Base-by-base conservation (phyloP, 2,888 invertebrate genomes). In the Anoplius nigerrimus region DNA sequence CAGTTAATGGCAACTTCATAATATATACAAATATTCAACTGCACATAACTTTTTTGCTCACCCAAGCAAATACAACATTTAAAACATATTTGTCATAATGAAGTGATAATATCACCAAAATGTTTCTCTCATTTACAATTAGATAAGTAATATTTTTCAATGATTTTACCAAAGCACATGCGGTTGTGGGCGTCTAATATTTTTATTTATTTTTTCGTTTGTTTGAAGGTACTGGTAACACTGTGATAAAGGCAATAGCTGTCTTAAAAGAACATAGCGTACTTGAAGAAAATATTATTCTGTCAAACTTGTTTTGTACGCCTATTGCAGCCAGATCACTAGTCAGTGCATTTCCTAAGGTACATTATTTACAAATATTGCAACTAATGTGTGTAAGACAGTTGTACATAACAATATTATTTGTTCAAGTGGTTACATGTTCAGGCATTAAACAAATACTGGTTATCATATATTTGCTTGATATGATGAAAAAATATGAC, bases 231-330 rank as follows among this genome's bases (percentile, higher is more conserved):
- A 98, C 98, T 0, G 99, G 99, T 0, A 98, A 98, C 87, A 99
- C 99, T 54, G 98, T 99, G 5, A 94, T 93, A 63, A 93, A 97
- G 92, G 98, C 99, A 0, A 96, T 99, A 0, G 95, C 96, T 84
- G 97, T 98, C 0, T 90, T 99, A 45, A 95, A 96, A 74, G 98
- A 98, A 82, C 98, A 98, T 85, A 95, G 95, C 15, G 99, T 99
- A 0, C 93, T 93, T 70, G 98, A 98, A 89, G 95, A 95, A 72
- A 95, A 97, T 82, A 97, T 99, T 70, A 97, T 99, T 80, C 90
- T 99, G n/a, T 96, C 99, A 59, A 99, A 98, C 89, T 92, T 99
- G 59, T 99, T 99, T 90, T 97, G 97, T 85, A 99, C 99, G 0
- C 98, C 98, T 2, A 92, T 93, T 60, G 97, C 97, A 43, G 96